phyloP scores from a whole-genome alignment of 1,140 invertebrate genomes.

The Drosophila nikananu region DNA sequence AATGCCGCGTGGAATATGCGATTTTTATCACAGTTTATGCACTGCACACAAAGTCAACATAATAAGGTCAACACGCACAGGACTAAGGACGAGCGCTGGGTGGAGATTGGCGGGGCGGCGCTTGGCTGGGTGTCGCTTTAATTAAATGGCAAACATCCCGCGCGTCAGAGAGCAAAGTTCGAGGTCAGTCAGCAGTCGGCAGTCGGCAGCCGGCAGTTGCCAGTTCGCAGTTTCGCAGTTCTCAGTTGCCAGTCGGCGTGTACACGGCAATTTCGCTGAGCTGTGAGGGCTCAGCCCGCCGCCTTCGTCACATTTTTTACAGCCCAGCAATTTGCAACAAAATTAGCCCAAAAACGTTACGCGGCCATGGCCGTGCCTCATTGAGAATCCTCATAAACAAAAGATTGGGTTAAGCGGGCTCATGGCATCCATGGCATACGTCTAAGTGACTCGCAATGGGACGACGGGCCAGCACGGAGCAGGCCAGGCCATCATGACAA shows the following conservation, averaged over 20 bases:
- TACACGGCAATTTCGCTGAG: constrained; percentile 55
- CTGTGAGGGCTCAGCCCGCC: constrained; percentile 9
- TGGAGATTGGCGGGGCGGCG: constrained; percentile 11
- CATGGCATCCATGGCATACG: constrained; percentile 46
- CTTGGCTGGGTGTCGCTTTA: constrained; percentile 56
- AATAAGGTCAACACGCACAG: constrained; percentile 79
- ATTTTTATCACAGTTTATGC: constrained; percentile 83
- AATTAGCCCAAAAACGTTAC: constrained; percentile 70
- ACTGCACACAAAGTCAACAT: constrained; percentile 83
- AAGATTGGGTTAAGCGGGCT: constrained; percentile 69
- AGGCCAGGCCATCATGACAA: constrained; percentile 52
- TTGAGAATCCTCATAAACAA: constrained; percentile 67
- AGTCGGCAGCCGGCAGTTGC: constrained; percentile 26
- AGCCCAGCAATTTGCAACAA: constrained; percentile 78
- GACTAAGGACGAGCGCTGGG: constrained; percentile 27
- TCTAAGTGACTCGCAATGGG: constrained; percentile 48
- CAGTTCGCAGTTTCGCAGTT: constrained; percentile 9
- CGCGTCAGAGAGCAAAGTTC: constrained; percentile 68
- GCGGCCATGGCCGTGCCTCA: constrained; percentile 54
- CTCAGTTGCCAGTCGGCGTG: constrained; percentile 22
- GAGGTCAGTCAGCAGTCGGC: constrained; percentile 52
- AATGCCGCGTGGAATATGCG: constrained; percentile 68
- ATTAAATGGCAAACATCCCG: constrained; percentile 72
- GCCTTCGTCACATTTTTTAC: constrained; percentile 56
- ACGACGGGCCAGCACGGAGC: background rate